Conservation (phyloP, 1,140 invertebrate species). For the Cydia strobilella region DNA sequence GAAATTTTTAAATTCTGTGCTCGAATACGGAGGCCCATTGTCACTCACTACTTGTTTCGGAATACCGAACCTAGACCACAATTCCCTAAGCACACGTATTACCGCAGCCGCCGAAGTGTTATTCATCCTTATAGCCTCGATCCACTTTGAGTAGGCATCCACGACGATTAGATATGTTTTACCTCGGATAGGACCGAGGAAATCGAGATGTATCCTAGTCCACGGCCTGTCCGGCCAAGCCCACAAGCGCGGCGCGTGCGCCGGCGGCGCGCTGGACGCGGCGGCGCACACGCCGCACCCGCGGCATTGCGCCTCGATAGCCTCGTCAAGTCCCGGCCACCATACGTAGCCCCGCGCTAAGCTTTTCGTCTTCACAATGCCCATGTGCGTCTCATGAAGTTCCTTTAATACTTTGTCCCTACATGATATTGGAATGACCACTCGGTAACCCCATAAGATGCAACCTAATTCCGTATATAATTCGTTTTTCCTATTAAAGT, state of each 20-base stretch:
- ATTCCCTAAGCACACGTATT: too few species aligned
- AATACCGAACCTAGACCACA: too few species aligned
- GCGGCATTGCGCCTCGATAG: slow-evolving; percentile 53
- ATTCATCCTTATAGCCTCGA: too few species aligned
- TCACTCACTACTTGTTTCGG: too few species aligned
- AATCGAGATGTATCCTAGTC: slow-evolving; percentile 16
- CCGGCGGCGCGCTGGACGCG: background rate
- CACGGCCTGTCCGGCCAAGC: background rate
- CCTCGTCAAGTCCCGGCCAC: slow-evolving; percentile 70
- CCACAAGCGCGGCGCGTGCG: slow-evolving; percentile 3
- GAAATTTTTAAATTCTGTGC: too few species aligned
- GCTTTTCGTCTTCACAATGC: slow-evolving; percentile 48
- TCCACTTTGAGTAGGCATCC: too few species aligned
- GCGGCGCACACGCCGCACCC: slow-evolving; percentile 17
- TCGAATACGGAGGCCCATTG: too few species aligned
- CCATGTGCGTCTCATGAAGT: slow-evolving; percentile 60
- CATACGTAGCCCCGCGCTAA: slow-evolving; percentile 58
- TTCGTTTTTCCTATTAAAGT: slow-evolving; percentile 37
- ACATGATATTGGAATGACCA: slow-evolving; percentile 45
- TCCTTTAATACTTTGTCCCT: slow-evolving; percentile 39
- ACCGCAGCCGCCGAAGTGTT: too few species aligned
- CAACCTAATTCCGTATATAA: slow-evolving; percentile 44
- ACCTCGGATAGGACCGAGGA: slow-evolving; percentile 1
- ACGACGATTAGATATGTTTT: background rate
- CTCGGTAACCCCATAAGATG: slow-evolving; percentile 47